Base-by-base conservation (phyloP, 2,888 invertebrate species). In the Drymonia ruficornis region DNA sequence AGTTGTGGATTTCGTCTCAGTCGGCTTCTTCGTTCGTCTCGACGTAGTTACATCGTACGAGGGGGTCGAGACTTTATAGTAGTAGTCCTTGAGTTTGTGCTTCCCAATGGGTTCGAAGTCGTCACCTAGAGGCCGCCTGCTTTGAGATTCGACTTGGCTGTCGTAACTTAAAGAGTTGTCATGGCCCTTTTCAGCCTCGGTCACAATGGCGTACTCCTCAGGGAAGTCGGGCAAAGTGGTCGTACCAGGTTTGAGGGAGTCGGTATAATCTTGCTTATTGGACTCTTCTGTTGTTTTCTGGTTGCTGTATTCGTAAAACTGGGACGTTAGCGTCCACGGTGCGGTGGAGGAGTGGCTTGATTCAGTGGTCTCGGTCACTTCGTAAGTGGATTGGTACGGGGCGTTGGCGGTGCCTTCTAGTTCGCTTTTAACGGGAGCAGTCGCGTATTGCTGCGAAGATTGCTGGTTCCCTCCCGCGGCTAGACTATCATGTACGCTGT, bases 71-170 rank as follows among this genome's bases (percentile, higher is more conserved):
- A 91, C 88, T 70, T 84, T 90, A 54, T 92, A 91, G 63, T 91
- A 92, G 72, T 91, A 91, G 55, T 92, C 92, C 68, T 89, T 91
- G 13, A 91, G 81, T 60, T 91, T 91, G 59, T 89, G 83, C 56
- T 86, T 85, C 54, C 83, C 84, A 61, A 92, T 89, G 16, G 91
- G 91, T 74, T 91, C 90, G 70, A 90, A 91, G 59, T 91, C 91
- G 64, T 91, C 89, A 59, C 87, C 90, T 61, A 86, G 72, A 53
- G 92, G 92, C 72, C 87, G 87, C 73, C 89, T 86, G 70, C 86
- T 91, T 87, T 91, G 90, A 65, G 88, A 83, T 81, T 92, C 91
- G 72, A 84, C 75, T 65, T 87, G 82, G 53, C 74, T 78, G 68
- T 91, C 87, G 80, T 90, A 90, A 63, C 76, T 82, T 74, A 88